Evolutionary conservation across 2,888 invertebrate genomes (phyloP), one percentile per base, ranked within the genome.

Genomic region (Lepidochrysops patricia): DNA sequence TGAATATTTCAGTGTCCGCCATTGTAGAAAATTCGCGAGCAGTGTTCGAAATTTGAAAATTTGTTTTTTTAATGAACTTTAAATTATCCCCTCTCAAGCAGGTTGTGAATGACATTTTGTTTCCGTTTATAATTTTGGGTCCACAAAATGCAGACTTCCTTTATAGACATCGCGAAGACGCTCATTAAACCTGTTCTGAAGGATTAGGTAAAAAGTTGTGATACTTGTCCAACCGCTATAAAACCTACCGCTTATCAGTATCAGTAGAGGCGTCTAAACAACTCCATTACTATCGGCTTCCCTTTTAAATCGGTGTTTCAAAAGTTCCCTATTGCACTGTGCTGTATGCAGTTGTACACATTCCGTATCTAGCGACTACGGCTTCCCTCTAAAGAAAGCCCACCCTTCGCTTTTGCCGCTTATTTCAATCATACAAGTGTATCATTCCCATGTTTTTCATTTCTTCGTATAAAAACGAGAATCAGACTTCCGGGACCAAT

Each of bases 401-500:
- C n/a, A n/a, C n/a, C n/a, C n/a, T n/a, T n/a, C n/a, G n/a, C n/a
- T n/a, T n/a, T n/a, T 43, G 23, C 23, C 19, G 19, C 43, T 50
- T 26, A 13, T 32, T 54, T 32, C 54, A 54, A 54, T 19, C 32
- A 32, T 29, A 54, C 32, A 29, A 12, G 29, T 32, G 19, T 26
- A 52, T 27, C 52, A 27, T 52, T 43, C 19, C 43, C 43, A 43
- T 43, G 43, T 43, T 43, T 27, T 52, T 52, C 52, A 13, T 13
- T 26, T 27, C 52, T 52, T 13, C 29, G 19, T 32, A 19, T 54
- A 54, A 54, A 52, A 54, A 54, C 52, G 52, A 52, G 52, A 52
- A 27, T 52, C 52, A 43, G 13, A 54, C 54, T 32, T 54, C 32
- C 19, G 52, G 27, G 52, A 54, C 29, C 54, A 54, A 54, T 54